Conservation (phyloP, 2,888 invertebrate genomes). For the Exephanes ischioxanthus region DNA sequence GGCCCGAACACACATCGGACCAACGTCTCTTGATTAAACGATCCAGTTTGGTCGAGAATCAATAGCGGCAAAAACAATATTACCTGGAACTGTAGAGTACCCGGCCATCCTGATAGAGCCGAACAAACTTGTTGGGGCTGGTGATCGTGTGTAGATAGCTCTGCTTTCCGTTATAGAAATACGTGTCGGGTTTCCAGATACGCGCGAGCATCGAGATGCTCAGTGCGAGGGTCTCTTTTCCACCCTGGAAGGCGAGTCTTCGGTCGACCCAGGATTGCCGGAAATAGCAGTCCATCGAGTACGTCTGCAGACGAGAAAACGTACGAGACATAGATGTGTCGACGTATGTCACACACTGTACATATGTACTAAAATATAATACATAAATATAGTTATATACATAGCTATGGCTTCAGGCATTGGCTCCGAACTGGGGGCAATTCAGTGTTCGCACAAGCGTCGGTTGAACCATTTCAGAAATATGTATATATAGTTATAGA, state of each 20-base stretch:
- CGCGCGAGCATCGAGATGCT: conserved; percentile 92
- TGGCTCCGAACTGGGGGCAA: conserved; percentile 17
- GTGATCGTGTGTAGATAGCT: conserved; percentile 94
- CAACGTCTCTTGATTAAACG: too few relatives aligned
- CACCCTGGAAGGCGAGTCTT: conserved; percentile 89
- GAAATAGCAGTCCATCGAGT: conserved; percentile 95
- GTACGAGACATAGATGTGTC: conserved; percentile 17
- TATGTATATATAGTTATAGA: not conserved
- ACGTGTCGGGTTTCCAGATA: conserved; percentile 96
- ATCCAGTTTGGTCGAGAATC: not conserved
- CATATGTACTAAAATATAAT: not conserved
- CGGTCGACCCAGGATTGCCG: conserved; percentile 94
- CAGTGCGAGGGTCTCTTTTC: conserved; percentile 90
- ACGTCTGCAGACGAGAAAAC: conserved; percentile 87
- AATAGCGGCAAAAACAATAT: conserved; percentile 66
- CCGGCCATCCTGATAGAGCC: conserved; percentile 91
- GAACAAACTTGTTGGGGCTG: conserved; percentile 93
- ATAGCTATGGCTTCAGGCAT: conserved; percentile 8
- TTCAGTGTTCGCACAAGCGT: conserved; percentile 2
- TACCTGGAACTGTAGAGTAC: conserved; percentile 92
- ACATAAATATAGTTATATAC: conserved; percentile 16
- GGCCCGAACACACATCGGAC: too few relatives aligned
- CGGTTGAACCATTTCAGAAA: not conserved
- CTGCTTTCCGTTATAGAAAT: conserved; percentile 93
- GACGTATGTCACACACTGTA: conserved; percentile 10